phyloP scores from a whole-genome alignment of 2,797 vertebrate species.

The Rhynchonycteris naso region DNA sequence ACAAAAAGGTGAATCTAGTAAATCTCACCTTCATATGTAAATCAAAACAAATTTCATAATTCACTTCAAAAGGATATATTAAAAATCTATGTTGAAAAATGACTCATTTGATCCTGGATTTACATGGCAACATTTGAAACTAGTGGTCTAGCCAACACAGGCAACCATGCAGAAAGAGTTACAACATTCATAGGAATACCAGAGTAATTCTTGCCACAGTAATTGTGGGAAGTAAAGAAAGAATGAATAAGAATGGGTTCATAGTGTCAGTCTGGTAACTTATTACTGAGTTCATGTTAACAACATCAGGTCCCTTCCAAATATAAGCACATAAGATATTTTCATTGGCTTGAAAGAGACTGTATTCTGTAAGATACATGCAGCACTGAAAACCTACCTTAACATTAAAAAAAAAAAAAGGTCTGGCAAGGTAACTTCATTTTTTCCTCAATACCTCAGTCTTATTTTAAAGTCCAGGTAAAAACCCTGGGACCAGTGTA shows the following conservation, averaged over 20 bases:
- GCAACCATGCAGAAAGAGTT: constrained; percentile 39
- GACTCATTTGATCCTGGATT: constrained; percentile 54
- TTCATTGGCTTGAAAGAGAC: constrained; percentile 24
- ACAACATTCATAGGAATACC: constrained; percentile 39
- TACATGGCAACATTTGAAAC: constrained; percentile 69
- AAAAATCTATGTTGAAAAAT: constrained; percentile 52
- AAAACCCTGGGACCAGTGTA: constrained; percentile 49
- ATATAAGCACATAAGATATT: not conserved
- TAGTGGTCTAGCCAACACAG: constrained; percentile 52
- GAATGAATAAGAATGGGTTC: constrained; percentile 62
- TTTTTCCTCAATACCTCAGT: constrained; percentile 49
- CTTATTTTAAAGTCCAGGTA: constrained; percentile 66
- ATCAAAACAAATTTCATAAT: constrained; percentile 37
- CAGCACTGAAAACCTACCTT: constrained; percentile 66
- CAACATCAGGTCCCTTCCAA: constrained; percentile 31
- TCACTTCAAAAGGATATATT: constrained; percentile 47
- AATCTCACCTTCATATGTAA: constrained; percentile 22
- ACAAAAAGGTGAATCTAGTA: not conserved
- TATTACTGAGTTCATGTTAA: constrained; percentile 46
- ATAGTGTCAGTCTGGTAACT: constrained; percentile 72
- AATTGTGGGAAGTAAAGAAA: constrained; percentile 49
- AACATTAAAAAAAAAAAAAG: constrained; percentile 45
- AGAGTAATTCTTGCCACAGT: not conserved
- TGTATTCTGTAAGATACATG: constrained; percentile 54
- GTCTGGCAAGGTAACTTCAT: constrained; percentile 67